phyloP scores from a whole-genome alignment of 2,888 invertebrate genomes.

The Aphelenchoides bicaudatus region DNA sequence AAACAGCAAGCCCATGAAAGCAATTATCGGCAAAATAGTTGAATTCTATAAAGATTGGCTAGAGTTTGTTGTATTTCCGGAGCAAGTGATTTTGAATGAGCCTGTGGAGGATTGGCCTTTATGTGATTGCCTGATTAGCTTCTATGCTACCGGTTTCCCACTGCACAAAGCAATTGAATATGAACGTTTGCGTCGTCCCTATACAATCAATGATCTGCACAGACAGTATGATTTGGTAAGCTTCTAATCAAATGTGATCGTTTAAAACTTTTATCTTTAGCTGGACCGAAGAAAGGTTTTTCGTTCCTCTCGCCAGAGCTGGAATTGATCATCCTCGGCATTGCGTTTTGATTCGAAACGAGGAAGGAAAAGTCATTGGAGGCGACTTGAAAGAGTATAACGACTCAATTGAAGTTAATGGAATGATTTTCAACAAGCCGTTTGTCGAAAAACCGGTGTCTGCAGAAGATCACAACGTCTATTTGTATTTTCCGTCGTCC shows the following conservation, averaged over 20 bases:
- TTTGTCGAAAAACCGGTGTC: conserved; percentile 99
- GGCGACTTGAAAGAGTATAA: conserved; percentile 37
- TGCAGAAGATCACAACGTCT: conserved; percentile 98
- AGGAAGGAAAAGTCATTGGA: conserved; percentile 40
- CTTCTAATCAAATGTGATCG: background rate
- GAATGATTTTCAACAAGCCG: conserved; percentile 68
- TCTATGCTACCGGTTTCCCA: conserved; percentile 73
- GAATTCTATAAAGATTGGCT: conserved; percentile 70
- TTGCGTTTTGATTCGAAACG: conserved; percentile 87
- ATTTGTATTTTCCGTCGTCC: conserved; percentile 97
- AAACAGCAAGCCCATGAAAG: conserved; percentile 97
- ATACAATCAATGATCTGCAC: conserved; percentile 93
- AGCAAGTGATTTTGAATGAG: conserved; percentile 89
- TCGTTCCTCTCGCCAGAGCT: conserved; percentile 82
- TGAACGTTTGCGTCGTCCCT: conserved; percentile 80
- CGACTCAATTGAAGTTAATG: conserved; percentile 59
- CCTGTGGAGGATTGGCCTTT: conserved; percentile 96
- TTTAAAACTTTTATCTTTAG: conserved; percentile 33
- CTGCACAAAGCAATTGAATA: conserved; percentile 88
- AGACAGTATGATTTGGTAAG: conserved; percentile 93
- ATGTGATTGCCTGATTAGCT: conserved; percentile 91
- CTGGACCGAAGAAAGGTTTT: conserved; percentile 79
- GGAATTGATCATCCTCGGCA: conserved; percentile 96
- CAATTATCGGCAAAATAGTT: conserved; percentile 87
- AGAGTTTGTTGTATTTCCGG: conserved; percentile 77